phyloP scores from a whole-genome alignment of 1,140 invertebrate genomes.

The Eueides isabella region DNA sequence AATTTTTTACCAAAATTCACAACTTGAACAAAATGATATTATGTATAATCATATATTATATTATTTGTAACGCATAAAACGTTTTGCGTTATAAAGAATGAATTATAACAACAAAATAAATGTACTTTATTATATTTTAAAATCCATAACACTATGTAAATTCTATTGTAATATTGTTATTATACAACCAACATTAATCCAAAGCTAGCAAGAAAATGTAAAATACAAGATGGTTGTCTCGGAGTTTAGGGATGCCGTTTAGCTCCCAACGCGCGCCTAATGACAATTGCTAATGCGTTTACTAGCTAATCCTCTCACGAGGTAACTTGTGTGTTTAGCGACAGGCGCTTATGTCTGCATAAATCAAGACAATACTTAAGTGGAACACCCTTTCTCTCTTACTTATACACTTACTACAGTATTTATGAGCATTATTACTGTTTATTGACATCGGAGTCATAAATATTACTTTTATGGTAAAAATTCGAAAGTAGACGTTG shows the following conservation, averaged over 20 bases:
- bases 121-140: not conserved
- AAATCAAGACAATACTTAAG: slow-evolving; percentile 3
- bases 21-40: too few relatives aligned
- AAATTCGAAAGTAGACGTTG: not conserved
- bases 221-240: not conserved
- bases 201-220: not conserved
- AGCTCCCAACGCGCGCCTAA: slow-evolving; percentile 4
- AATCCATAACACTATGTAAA: not conserved
- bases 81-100: too few relatives aligned
- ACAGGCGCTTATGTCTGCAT: slow-evolving; percentile 11
- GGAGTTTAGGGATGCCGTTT: not conserved
- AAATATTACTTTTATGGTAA: not conserved
- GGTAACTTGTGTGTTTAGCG: slow-evolving; percentile 5
- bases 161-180: not conserved
- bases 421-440: not conserved
- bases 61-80: too few relatives aligned
- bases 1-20: too few relatives aligned
- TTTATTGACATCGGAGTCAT: not conserved
- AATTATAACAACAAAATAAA: too few relatives aligned
- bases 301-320: not conserved
- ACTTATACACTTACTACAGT: slow-evolving; percentile 2
- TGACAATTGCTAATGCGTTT: slow-evolving; percentile 11
- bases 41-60: too few relatives aligned
- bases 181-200: not conserved
- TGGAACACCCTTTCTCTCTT: not conserved